Evolutionary conservation across 2,113 vertebrate species (phyloP), one percentile per base, ranked within the genome.

Genomic region (Cettia cetti): DNA sequence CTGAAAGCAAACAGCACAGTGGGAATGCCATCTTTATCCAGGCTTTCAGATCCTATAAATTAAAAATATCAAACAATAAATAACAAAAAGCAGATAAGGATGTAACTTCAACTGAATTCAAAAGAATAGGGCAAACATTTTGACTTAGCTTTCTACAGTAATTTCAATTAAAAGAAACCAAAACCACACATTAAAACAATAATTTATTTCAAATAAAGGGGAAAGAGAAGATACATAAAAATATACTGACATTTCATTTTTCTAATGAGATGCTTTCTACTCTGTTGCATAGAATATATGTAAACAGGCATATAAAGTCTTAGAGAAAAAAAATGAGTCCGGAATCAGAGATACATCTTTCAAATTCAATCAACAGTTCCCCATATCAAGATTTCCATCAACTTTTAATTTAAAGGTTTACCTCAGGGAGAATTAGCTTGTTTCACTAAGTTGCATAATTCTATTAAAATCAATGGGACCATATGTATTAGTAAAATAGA

Each of bases 391-490:
- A 39, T 90, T 91, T 91, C 71, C 30, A 95, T 74, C 63, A 75
- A 27, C 13, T 83, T 95, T 87, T 66, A 77, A 91, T 77, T 88
- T 83, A 85, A 91, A 90, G 4, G 11, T 61, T 92, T 91, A 82
- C 19, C 57, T 85, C 15, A 37, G 54, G 47, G 61, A 93, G 76
- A 94, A 77, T 27, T 50, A 91, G 8, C 17, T 91, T n/a, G 14
- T 90, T 95, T 95, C 56, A 70, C 21, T 63, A 85, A 50, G 56
- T 65, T 2, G 1, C 74, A 45, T 86, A 63, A 71, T 83, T 89
- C 39, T 74, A 26, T 54, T 90, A 37, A 66, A 92, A 95, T 82
- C 81, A 87, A 52, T 92, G 23, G 20, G 16, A 79, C 13, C 42
- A 37, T 64, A 61, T 40, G 20, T 85, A 27, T 77, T 49, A 77